Conservation (phyloP, 30 jellyfish, hydroid and myxozoan genomes). For the Chironex yamaguchii region DNA sequence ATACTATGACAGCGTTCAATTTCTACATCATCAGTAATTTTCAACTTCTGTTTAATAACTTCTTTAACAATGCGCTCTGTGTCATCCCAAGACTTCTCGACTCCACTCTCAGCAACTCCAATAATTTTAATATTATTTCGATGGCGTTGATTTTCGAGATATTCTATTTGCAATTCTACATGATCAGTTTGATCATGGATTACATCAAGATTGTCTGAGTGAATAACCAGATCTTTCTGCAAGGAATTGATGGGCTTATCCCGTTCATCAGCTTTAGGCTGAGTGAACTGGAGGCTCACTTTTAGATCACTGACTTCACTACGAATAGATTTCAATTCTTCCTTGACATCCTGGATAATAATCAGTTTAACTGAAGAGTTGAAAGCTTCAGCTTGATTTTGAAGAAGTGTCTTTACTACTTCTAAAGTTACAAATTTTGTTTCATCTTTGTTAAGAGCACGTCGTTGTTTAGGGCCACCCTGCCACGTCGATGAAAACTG, state of each 20-base stretch:
- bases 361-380: background rate
- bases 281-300: constrained; percentile 1
- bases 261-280: background rate
- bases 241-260: background rate
- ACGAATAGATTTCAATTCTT: background rate
- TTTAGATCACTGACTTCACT: background rate
- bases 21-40: constrained; percentile 11
- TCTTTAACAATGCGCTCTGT: background rate
- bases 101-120: constrained; percentile 31
- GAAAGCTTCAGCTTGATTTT: constrained; percentile 3
- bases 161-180: constrained; percentile 24
- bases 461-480: too few species aligned
- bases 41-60: background rate
- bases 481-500: too few species aligned
- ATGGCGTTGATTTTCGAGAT: constrained; percentile 26
- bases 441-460: too few species aligned
- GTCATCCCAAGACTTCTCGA: constrained; percentile 14
- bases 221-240: constrained; percentile 3
- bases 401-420: background rate
- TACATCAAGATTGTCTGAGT: constrained; percentile 18
- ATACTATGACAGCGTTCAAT: constrained; percentile 21
- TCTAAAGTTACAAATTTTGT: too few species aligned
- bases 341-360: background rate
- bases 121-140: constrained; percentile 25
- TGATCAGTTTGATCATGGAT: constrained; percentile 25